Evolutionary conservation across 2,888 invertebrate genomes (phyloP).

Genomic region (Pachymerium ferrugineum): DNA sequence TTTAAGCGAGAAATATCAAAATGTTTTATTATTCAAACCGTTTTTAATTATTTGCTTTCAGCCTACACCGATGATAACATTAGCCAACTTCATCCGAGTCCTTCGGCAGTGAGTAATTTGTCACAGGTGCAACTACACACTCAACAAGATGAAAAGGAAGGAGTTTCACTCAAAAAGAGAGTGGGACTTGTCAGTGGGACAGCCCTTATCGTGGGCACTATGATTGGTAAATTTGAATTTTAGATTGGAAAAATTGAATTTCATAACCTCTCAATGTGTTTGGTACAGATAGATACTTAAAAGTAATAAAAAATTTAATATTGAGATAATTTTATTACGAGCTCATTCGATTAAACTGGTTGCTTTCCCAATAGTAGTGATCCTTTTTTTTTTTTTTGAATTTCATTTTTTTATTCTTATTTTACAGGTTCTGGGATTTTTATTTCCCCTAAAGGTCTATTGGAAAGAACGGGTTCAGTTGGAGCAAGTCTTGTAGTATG

Average conservation of each 20-base stretch:
- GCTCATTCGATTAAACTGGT: no score
- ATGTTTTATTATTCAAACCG: background rate
- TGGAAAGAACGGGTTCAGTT: slow-evolving; percentile 64
- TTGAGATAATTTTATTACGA: no score
- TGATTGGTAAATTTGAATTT: slow-evolving; percentile 87
- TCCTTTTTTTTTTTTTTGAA: no score
- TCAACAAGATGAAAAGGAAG: slow-evolving; percentile 59
- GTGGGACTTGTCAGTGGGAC: slow-evolving; percentile 98
- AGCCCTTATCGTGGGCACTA: slow-evolving; percentile 97
- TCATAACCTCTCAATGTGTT: background rate
- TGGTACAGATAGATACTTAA: background rate
- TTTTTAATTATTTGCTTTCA: background rate
- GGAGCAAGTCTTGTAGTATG: slow-evolving; percentile 92
- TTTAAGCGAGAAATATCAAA: background rate
- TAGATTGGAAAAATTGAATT: no score
- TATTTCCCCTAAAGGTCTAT: slow-evolving; percentile 92
- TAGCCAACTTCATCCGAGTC: slow-evolving; percentile 31
- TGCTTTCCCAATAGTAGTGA: no score
- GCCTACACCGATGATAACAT: slow-evolving; percentile 34
- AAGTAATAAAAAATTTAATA: background rate
- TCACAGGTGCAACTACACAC: slow-evolving; percentile 34
- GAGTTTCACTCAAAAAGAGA: slow-evolving; percentile 98
- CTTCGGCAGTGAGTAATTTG: slow-evolving; percentile 35
- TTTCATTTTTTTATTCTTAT: no score
- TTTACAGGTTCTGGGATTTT: slow-evolving; percentile 89